Evolutionary conservation across 2,113 vertebrate genomes (phyloP), one percentile per base, ranked within the genome.

Genomic region (Vidua macroura): DNA sequence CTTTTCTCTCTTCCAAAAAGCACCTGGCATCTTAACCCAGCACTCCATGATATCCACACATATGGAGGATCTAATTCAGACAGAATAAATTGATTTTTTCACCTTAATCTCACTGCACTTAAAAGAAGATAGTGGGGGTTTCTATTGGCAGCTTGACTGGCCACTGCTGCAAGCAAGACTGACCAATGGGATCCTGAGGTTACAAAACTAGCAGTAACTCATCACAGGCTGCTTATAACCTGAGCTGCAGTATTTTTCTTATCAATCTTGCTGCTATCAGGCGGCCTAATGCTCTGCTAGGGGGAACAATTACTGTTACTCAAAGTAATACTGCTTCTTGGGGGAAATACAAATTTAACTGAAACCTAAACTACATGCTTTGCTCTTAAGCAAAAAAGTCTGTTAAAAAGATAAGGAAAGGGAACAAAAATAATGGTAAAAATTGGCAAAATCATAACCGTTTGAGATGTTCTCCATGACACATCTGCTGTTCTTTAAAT

Each of bases 401-500:
- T 75, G 72, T 58, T 43, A 93, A 67, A 78, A 95, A 95, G 17
- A 46, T 24, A 76, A 94, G 80, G 56, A 90, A 90, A 94, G 43
- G 91, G 69, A 93, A 90, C 31, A 75, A 94, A 93, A 93, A 49
- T 60, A 76, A 69, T 63, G 8, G 69, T 63, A 88, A 96, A 90
- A 93, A 44, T 12, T 4, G 10, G 22, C 55, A 96, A 96, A 93
- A 96, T n/a, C 48, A 55, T 62, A 95, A 68, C 58, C 37, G 24
- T 52, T 81, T 83, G 62, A 86, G 63, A 93, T 83, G 33, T 76
- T 89, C 66, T 66, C 58, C 58, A 25, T 39, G 39, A 86, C 58
- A 64, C 37, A 90, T 72, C 83, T 93, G 82, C 66, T 96, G 44
- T 79, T 92, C 27, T 92, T 93, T 64, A 96, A 96, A 92, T 59